Percentiles rank a stretch among this genome's conserved stretches.
Evolutionary conservation across 2,113 vertebrate genomes (phyloP).

Genomic region (Neodon shergylaensis): DNA sequence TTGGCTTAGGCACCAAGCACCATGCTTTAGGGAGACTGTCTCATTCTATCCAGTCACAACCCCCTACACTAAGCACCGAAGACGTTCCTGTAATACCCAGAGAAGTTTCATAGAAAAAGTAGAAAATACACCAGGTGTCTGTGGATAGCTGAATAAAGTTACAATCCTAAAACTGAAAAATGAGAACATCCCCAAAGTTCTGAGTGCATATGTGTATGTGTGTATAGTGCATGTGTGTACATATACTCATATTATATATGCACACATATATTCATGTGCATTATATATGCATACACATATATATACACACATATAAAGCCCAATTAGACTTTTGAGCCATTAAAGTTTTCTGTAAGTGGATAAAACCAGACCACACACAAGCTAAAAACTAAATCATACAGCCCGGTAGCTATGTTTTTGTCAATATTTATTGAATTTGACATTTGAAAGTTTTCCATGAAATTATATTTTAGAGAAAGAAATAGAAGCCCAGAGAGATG

Average conservation of each 20-base stretch:
- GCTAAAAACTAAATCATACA: neutral
- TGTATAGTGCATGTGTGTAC: too few species aligned
- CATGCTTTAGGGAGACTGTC: neutral
- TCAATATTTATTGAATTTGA: neutral
- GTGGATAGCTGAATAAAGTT: slow-evolving; percentile 38
- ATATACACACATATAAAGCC: neutral
- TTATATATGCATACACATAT: too few species aligned
- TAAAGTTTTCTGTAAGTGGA: neutral
- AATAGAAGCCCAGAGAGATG: neutral
- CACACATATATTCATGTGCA: neutral
- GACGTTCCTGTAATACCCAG: neutral
- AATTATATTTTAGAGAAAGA: slow-evolving; percentile 12
- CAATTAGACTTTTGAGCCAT: slow-evolving; percentile 10
- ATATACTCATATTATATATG: neutral
- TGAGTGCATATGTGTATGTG: neutral
- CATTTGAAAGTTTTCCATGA: slow-evolving; percentile 2
- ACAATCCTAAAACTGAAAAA: slow-evolving; percentile 62
- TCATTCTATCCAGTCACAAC: neutral
- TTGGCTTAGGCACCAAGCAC: neutral
- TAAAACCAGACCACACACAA: neutral
- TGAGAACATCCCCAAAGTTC: slow-evolving; percentile 9
- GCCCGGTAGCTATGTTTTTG: neutral
- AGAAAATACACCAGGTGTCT: slow-evolving; percentile 24
- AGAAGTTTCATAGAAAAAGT: neutral
- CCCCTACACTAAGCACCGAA: neutral